A percentile compares a stretch with the other conserved stretches of the same genome.
Conservation (phyloP, 2,888 invertebrate species). For the Cynaeus angustus region DNA sequence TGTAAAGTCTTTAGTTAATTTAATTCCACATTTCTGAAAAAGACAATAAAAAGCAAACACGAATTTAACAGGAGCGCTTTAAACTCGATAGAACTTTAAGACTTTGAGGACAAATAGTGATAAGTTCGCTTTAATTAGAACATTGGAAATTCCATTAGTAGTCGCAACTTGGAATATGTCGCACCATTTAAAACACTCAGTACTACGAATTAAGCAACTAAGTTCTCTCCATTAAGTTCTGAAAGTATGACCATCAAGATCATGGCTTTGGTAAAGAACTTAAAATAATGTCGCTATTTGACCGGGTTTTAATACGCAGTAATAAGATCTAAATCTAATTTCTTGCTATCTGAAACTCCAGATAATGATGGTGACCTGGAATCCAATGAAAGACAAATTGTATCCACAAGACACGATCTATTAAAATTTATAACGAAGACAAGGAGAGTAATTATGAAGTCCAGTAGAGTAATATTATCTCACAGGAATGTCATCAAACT, state of each 20-base stretch:
- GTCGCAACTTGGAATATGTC: constrained; percentile 2
- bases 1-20: constrained; percentile 1
- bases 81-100: not conserved
- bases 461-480: not conserved
- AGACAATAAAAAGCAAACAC: not conserved
- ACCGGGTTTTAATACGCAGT: not conserved
- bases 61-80: not conserved
- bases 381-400: not conserved
- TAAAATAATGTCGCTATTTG: no score
- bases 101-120: not conserved
- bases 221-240: no score
- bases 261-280: no score
- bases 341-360: not conserved
- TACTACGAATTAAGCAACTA: not conserved
- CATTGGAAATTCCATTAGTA: not conserved
- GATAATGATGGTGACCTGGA: not conserved
- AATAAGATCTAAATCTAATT: not conserved
- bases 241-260: no score
- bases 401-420: not conserved
- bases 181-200: not conserved
- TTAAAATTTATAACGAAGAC: not conserved
- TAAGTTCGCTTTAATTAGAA: not conserved
- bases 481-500: not conserved
- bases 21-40: not conserved
- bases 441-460: constrained; percentile 2